A percentile compares a stretch with the other conserved stretches of the same genome.
Evolutionary conservation across 1,140 invertebrate species (phyloP).

Genomic region (fruit fly (Drosophila melanogaster)): DNA sequence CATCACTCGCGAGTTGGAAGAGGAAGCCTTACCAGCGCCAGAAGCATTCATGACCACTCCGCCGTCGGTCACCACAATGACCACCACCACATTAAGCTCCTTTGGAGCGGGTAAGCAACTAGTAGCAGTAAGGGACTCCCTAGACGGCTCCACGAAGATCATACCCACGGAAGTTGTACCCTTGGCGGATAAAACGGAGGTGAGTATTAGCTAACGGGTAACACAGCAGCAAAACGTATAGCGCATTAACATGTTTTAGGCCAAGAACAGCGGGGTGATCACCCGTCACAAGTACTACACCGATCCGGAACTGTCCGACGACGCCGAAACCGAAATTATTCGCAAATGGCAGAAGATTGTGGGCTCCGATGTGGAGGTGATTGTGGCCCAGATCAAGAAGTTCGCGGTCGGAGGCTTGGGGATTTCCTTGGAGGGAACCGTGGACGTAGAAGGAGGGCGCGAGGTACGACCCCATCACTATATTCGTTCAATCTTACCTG

Average conservation of each 20-base stretch:
- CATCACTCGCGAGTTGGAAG: conserved; percentile 43
- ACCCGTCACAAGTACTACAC: conserved; percentile 82
- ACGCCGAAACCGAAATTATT: conserved; percentile 91
- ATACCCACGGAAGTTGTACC: conserved; percentile 69
- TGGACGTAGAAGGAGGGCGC: conserved; percentile 95
- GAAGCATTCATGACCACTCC: conserved; percentile 68
- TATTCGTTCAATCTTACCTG: conserved; percentile 95
- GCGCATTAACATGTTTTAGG: conserved; percentile 13
- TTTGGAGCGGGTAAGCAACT: conserved; percentile 79
- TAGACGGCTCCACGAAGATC: conserved; percentile 71
- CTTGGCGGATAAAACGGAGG: conserved; percentile 64
- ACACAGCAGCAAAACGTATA: neutral
- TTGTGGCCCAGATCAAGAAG: conserved; percentile 94
- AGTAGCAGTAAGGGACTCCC: conserved; percentile 66
- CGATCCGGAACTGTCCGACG: conserved; percentile 86
- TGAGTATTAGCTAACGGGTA: neutral
- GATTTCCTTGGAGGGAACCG: conserved; percentile 98
- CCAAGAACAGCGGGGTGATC: conserved; percentile 71
- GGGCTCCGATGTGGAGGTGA: conserved; percentile 92
- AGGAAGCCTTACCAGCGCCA: conserved; percentile 54
- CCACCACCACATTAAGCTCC: conserved; percentile 64
- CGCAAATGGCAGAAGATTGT: conserved; percentile 93
- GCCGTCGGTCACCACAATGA: conserved; percentile 43
- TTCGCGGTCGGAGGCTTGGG: conserved; percentile 96
- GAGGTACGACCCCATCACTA: conserved; percentile 97